Evolutionary conservation across 2,888 invertebrate genomes (phyloP).

Genomic region (Chrysolina oricalcia): DNA sequence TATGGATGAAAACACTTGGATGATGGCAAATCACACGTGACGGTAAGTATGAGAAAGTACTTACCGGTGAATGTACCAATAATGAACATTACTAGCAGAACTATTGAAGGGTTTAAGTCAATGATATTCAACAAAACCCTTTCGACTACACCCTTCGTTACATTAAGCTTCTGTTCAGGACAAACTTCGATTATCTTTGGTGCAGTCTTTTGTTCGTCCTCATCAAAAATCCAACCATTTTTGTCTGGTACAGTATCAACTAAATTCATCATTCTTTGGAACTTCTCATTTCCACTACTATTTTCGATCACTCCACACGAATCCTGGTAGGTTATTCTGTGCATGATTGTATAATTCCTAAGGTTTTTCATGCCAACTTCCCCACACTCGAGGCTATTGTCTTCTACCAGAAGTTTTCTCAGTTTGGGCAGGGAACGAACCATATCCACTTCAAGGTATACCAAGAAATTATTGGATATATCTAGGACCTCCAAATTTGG

Average conservation of each 20-base stretch:
- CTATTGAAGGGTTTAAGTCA: conserved; percentile 44
- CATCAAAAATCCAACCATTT: conserved; percentile 69
- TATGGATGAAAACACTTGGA: too few relatives aligned
- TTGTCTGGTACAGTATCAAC: conserved; percentile 42
- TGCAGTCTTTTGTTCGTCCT: conserved; percentile 62
- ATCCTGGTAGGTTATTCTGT: conserved; percentile 69
- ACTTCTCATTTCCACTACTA: conserved; percentile 45
- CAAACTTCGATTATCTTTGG: conserved; percentile 31
- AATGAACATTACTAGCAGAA: conserved; percentile 41
- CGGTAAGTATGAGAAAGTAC: too few relatives aligned
- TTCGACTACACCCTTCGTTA: conserved; percentile 21
- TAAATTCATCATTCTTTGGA: conserved; percentile 73
- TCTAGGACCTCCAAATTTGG: conserved; percentile 76
- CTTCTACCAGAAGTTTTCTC: conserved; percentile 73
- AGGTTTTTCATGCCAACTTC: conserved; percentile 70
- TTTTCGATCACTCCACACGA: conserved; percentile 16
- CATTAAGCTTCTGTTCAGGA: conserved; percentile 32
- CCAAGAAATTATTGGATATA: conserved; percentile 77
- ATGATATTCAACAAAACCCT: conserved; percentile 47
- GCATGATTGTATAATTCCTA: conserved; percentile 68
- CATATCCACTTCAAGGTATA: conserved; percentile 72
- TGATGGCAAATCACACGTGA: too few relatives aligned
- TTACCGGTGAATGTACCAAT: conserved; percentile 54
- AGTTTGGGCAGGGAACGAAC: conserved; percentile 73
- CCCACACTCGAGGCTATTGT: conserved; percentile 77